Percentiles rank a stretch among this genome's conserved stretches.
Conservation (phyloP, 2,888 invertebrate genomes). For the Linnaemya vulpina region DNA sequence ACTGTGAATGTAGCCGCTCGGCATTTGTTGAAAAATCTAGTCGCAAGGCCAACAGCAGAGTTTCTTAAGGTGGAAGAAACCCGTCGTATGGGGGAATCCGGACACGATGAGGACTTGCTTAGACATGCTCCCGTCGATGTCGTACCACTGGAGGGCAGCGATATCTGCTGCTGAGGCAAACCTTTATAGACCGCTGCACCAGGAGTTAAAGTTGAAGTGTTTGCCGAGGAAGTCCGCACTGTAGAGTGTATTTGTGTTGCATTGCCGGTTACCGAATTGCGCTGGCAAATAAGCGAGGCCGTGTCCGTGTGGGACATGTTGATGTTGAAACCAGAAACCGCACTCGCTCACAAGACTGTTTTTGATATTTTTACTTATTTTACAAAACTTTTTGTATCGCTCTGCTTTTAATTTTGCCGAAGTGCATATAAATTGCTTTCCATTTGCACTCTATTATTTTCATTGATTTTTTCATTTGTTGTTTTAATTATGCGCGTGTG, state of each 20-base stretch:
- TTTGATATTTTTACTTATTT: constrained; percentile 7
- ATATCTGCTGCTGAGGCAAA: constrained; percentile 56
- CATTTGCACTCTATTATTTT: constrained; percentile 33
- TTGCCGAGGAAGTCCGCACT: constrained; percentile 27
- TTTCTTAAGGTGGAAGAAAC: constrained; percentile 81
- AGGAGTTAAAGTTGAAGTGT: constrained; percentile 37
- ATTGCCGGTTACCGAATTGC: constrained; percentile 76
- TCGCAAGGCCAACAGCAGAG: constrained; percentile 81
- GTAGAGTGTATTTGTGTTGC: constrained; percentile 75
- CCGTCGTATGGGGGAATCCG: constrained; percentile 81
- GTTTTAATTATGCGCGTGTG: neutral
- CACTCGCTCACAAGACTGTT: neutral
- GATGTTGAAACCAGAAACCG: neutral
- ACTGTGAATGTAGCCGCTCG: constrained; percentile 94
- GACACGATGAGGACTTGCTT: constrained; percentile 77
- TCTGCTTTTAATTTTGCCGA: neutral
- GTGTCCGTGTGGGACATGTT: constrained; percentile 76
- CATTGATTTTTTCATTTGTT: constrained; percentile 30
- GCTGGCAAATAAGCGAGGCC: constrained; percentile 72
- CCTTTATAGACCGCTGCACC: constrained; percentile 40
- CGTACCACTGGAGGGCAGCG: constrained; percentile 37
- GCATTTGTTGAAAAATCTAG: constrained; percentile 90
- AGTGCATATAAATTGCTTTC: constrained; percentile 26
- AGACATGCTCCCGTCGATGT: constrained; percentile 45
- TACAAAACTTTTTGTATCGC: neutral